Evolutionary conservation across 2,797 vertebrate genomes (phyloP).

Genomic region (Thalassophryne amazonica): DNA sequence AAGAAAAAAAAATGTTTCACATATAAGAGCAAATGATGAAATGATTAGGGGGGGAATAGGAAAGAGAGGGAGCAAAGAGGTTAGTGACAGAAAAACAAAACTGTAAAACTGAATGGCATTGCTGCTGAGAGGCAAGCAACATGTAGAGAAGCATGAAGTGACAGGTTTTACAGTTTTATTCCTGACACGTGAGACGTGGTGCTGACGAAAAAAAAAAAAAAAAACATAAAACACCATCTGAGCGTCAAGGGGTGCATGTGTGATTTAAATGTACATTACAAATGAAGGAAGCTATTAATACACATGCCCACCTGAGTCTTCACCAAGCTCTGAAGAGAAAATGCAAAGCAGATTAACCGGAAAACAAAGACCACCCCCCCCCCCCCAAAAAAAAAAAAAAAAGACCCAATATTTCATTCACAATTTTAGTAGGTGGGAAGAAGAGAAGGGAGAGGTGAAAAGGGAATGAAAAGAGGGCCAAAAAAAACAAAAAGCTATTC

Average conservation of each 20-base stretch:
- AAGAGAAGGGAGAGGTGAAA: background rate
- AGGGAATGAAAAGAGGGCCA: conserved; percentile 8
- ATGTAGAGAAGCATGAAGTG: background rate
- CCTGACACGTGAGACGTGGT: conserved; percentile 21
- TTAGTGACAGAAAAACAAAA: conserved; percentile 1
- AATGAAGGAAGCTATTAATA: conserved; percentile 63
- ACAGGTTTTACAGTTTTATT: background rate
- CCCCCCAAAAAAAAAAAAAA: too few species aligned
- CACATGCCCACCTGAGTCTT: conserved; percentile 65
- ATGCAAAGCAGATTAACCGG: conserved; percentile 56
- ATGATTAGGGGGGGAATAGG: background rate
- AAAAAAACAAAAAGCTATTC: too few species aligned
- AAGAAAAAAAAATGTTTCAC: conserved; percentile 11
- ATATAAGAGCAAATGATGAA: conserved; percentile 7
- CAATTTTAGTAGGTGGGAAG: conserved; percentile 1
- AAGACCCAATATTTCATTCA: too few species aligned
- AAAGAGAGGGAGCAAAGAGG: background rate
- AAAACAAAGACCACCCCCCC: too few species aligned
- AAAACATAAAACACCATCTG: conserved; percentile 55
- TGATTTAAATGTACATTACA: conserved; percentile 63
- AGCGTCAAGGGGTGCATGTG: conserved; percentile 59
- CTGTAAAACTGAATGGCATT: background rate
- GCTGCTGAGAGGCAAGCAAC: background rate
- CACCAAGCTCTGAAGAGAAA: conserved; percentile 27
- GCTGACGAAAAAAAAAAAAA: conserved; percentile 29